These are phyloP conservation scores for Megalops atlanticus DNA, from an alignment of 2,113 vertebrate species.

Conservation along the genomic window DNA sequence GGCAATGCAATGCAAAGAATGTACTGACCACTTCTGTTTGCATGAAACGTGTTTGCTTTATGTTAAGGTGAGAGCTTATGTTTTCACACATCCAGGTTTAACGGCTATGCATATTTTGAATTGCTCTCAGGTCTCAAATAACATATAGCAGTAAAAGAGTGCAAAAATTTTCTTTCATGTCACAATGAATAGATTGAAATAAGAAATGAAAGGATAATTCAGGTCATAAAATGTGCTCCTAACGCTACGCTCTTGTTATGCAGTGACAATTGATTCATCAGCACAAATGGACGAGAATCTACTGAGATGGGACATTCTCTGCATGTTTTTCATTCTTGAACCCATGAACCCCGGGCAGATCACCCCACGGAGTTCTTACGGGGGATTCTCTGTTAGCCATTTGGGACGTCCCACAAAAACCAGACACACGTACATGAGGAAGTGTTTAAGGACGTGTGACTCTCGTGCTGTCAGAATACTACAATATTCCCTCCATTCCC, in stretches of 20 bases:
- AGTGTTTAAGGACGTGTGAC: background rate
- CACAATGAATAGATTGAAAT: background rate
- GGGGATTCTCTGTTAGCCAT: background rate
- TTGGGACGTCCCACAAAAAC: background rate
- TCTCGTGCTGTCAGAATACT: background rate
- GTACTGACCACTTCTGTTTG: background rate
- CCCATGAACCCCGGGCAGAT: too few species aligned
- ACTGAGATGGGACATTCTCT: background rate
- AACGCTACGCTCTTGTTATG: background rate
- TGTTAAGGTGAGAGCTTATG: too few species aligned
- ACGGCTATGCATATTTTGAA: too few species aligned
- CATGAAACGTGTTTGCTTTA: too few species aligned
- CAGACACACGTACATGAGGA: background rate
- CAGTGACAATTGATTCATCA: background rate
- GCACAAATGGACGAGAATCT: background rate
- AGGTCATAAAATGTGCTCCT: background rate
- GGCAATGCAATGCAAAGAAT: background rate
- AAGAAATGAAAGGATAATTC: background rate
- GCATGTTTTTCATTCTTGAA: background rate
- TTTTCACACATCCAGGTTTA: too few species aligned
- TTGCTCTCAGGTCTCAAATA: too few species aligned
- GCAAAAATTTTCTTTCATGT: background rate
- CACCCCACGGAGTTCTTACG: too few species aligned
- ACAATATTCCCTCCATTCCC: background rate
- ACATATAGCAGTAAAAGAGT: background rate